A percentile compares a stretch with the other conserved stretches of the same genome.
phyloP scores from a whole-genome alignment of 2,888 invertebrate species.

The Griposia aprilina region DNA sequence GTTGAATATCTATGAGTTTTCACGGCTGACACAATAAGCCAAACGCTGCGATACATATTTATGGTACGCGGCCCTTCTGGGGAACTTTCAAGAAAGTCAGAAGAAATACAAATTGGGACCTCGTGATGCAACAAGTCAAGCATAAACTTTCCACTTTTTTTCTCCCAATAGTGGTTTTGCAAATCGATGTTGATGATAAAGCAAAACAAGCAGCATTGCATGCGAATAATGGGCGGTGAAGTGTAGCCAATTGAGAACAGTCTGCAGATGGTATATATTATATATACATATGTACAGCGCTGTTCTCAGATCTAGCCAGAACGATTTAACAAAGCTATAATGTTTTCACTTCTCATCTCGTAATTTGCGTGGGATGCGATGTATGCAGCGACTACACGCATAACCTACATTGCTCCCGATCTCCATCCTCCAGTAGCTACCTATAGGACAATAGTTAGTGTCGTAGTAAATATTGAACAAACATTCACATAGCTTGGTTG shows the following conservation, averaged over 20 bases:
- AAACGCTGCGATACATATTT: conserved; percentile 54
- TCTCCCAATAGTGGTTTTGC: not conserved
- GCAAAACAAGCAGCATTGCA: conserved; percentile 21
- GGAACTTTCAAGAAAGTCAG: conserved; percentile 52
- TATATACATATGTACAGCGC: conserved; percentile 4
- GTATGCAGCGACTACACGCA: conserved; percentile 23
- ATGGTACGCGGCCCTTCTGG: conserved; percentile 37
- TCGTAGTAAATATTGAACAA: not conserved
- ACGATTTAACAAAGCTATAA: conserved; percentile 27
- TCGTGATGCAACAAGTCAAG: conserved; percentile 17
- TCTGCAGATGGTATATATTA: conserved; percentile 3
- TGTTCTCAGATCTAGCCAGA: conserved; percentile 11
- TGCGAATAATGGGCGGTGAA: conserved; percentile 26
- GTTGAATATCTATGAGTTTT: conserved; percentile 61
- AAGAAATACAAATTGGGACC: conserved; percentile 24
- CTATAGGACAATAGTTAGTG: conserved; percentile 3
- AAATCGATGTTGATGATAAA: conserved; percentile 15
- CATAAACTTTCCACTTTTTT: conserved; percentile 23
- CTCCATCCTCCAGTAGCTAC: not conserved
- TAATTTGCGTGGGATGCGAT: conserved; percentile 46
- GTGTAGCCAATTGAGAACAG: conserved; percentile 28
- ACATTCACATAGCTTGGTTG: not conserved
- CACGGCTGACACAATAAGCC: conserved; percentile 47
- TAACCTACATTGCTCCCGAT: conserved; percentile 27
- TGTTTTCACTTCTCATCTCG: conserved; percentile 45